Conservation (phyloP, 2,113 vertebrate species). For the Caranx melampygus region DNA sequence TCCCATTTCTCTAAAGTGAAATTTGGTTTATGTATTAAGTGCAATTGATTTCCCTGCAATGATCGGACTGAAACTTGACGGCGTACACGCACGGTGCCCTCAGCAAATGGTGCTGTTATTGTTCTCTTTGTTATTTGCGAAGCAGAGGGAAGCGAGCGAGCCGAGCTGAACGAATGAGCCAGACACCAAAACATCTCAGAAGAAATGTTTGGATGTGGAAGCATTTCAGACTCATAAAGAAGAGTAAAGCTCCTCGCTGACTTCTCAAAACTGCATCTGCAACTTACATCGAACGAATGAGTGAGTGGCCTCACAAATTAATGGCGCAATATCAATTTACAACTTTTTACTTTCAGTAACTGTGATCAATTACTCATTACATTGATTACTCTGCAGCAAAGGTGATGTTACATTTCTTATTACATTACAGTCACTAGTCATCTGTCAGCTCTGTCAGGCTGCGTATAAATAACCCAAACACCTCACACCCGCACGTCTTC, state of each 20-base stretch:
- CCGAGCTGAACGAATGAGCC: not conserved
- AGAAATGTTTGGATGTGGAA: not conserved
- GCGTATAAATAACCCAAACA: too few relatives aligned
- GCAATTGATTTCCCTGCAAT: constrained; percentile 15
- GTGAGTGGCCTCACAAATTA: too few relatives aligned
- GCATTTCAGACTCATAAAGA: not conserved
- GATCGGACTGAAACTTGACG: not conserved
- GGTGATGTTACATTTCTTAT: too few relatives aligned
- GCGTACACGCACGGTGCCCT: not conserved
- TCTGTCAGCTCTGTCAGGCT: too few relatives aligned
- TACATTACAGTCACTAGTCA: too few relatives aligned
- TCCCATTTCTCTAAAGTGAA: not conserved
- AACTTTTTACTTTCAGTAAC: too few relatives aligned
- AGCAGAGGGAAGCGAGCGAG: not conserved
- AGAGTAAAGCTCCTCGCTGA: not conserved
- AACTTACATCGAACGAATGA: too few relatives aligned
- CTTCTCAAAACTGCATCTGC: not conserved
- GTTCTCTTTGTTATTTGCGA: not conserved
- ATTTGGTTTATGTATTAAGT: not conserved
- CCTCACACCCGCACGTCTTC: too few relatives aligned
- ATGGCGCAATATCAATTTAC: too few relatives aligned
- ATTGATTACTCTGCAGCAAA: too few relatives aligned
- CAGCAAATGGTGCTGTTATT: not conserved
- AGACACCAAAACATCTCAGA: not conserved
- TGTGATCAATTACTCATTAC: too few relatives aligned